Conservation (phyloP, 2,113 vertebrate species). For the Hystrix brachyura region DNA sequence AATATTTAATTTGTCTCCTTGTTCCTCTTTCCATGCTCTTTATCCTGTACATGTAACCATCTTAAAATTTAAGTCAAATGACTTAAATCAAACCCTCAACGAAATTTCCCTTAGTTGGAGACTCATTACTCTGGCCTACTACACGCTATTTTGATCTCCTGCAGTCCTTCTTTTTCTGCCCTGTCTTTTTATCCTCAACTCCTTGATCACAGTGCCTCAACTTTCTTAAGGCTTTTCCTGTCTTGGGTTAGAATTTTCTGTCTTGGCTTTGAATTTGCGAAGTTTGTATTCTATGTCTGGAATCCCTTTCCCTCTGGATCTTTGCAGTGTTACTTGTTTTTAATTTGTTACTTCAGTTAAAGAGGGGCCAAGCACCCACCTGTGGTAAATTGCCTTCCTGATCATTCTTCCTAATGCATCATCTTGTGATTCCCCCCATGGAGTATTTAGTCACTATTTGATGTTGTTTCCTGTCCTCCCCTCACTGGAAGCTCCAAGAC, state of each 20-base stretch:
- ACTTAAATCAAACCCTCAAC: background rate
- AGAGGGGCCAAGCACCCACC: background rate
- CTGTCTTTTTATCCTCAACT: background rate
- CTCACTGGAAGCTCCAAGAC: background rate
- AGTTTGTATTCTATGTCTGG: background rate
- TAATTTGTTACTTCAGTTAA: background rate
- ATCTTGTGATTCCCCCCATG: background rate
- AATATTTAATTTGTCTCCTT: background rate
- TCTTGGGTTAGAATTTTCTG: background rate
- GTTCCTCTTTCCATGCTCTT: background rate
- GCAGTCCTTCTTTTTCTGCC: background rate
- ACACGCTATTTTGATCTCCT: background rate
- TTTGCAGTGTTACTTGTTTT: background rate
- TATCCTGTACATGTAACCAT: background rate
- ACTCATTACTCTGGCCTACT: background rate
- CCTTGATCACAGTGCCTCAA: background rate
- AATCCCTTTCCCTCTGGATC: background rate
- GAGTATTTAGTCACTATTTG: background rate
- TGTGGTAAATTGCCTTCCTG: background rate
- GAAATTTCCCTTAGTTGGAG: background rate
- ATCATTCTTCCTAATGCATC: background rate
- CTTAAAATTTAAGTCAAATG: constrained; percentile 38
- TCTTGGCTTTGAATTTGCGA: background rate
- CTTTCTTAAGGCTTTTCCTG: background rate
- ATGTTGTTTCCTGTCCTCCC: background rate